Evolutionary conservation across 2,113 vertebrate genomes (phyloP).

Genomic region (Platysteira castanea): DNA sequence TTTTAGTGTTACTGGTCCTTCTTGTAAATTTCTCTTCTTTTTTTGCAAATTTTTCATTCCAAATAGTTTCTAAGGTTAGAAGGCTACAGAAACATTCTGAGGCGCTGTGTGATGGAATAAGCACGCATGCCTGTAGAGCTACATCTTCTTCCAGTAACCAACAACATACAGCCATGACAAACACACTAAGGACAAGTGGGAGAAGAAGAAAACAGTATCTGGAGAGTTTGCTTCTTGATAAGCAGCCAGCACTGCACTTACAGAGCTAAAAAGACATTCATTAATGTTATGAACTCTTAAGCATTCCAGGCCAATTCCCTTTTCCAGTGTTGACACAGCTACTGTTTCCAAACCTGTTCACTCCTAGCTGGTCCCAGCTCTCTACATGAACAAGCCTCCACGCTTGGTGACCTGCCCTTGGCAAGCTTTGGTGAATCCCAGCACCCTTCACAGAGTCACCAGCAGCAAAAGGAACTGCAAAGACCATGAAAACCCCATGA

Average conservation of each 20-base stretch:
- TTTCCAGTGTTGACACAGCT: not conserved
- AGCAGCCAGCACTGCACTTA: not conserved
- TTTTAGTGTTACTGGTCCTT: not conserved
- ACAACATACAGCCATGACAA: not conserved
- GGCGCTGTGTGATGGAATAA: not conserved
- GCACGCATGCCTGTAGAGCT: not conserved
- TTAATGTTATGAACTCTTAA: not conserved
- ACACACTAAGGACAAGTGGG: not conserved
- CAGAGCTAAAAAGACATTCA: not conserved
- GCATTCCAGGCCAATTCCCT: not conserved
- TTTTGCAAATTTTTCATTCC: not conserved
- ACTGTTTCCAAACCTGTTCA: fast-evolving
- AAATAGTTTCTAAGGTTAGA: not conserved
- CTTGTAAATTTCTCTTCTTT: not conserved
- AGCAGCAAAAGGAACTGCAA: not conserved
- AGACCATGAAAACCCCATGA: not conserved
- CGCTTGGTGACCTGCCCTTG: not conserved
- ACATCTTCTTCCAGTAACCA: not conserved
- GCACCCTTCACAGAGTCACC: fast-evolving
- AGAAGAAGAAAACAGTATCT: not conserved
- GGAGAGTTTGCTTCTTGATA: not conserved
- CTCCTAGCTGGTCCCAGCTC: not conserved
- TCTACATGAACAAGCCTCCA: not conserved
- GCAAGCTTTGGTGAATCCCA: not conserved
- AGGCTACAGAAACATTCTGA: not conserved